Evolutionary conservation across 2,113 vertebrate species (phyloP).

Genomic region (Myodes glareolus): DNA sequence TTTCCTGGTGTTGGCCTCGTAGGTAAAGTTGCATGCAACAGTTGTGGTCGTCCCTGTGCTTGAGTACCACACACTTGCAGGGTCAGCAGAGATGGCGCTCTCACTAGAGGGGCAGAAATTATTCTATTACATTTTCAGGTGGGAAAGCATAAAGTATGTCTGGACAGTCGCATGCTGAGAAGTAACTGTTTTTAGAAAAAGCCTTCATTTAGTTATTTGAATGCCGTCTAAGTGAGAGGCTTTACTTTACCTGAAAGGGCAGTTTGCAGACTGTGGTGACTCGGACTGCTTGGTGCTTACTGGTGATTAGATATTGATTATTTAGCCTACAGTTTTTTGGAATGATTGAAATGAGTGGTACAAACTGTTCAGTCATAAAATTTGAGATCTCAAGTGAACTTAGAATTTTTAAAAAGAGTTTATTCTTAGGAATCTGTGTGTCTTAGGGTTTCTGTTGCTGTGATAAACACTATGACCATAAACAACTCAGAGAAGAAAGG

Average conservation of each 20-base stretch:
- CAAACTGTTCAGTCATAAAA: constrained; percentile 9
- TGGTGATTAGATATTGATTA: neutral
- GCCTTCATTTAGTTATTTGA: neutral
- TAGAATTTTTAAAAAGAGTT: neutral
- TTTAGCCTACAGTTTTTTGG: neutral
- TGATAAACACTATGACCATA: neutral
- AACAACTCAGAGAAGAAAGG: neutral
- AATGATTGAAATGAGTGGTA: neutral
- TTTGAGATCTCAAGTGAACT: constrained; percentile 31
- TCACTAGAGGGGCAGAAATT: constrained; percentile 1
- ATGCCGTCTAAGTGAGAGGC: neutral
- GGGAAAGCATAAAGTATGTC: neutral
- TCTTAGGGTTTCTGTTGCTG: neutral
- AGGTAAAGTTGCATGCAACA: neutral
- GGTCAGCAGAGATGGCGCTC: neutral
- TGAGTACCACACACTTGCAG: neutral
- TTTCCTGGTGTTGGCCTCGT: neutral
- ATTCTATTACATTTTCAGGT: constrained; percentile 37
- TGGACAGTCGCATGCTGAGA: neutral
- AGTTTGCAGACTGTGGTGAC: neutral
- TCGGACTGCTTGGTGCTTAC: neutral
- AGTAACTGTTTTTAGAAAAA: constrained; percentile 3
- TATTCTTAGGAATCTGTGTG: neutral
- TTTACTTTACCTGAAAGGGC: constrained; percentile 38
- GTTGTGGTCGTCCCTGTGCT: neutral